A percentile compares a stretch with the other conserved stretches of the same genome.
These are phyloP conservation scores for Zaprionus vittiger DNA, from an alignment of 1,140 invertebrate genomes.

Conservation along the genomic window DNA sequence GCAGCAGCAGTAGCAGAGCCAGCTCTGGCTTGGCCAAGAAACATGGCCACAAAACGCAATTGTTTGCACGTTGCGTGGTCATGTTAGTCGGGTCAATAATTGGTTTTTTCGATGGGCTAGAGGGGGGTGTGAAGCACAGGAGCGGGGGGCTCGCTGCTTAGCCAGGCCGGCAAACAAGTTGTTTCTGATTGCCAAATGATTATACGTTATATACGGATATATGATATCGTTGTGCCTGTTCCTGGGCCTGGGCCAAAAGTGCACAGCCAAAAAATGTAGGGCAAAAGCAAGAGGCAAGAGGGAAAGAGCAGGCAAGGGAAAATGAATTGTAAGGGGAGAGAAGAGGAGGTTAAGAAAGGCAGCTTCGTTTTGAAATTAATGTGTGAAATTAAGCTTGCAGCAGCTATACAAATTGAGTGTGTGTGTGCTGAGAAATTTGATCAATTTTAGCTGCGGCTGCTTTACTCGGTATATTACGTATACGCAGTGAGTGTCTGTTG, in stretches of 20 bases:
- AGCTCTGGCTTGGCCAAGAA: constrained; percentile 37
- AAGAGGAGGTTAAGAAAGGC: too few relatives aligned
- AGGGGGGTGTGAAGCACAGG: not conserved
- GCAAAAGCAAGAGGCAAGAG: too few relatives aligned
- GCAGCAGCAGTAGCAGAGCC: not conserved
- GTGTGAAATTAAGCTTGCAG: constrained; percentile 56
- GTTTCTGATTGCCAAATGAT: constrained; percentile 80
- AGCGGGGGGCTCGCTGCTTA: not conserved
- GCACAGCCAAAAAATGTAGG: constrained; percentile 47
- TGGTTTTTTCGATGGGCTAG: constrained; percentile 66
- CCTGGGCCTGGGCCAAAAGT: constrained; percentile 6
- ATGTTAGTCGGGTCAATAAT: constrained; percentile 78
- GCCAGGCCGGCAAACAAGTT: constrained; percentile 61
- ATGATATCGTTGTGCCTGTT: constrained; percentile 3
- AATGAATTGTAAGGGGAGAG: not conserved
- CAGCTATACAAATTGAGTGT: constrained; percentile 1
- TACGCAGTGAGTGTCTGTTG: constrained; percentile 27
- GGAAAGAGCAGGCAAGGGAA: not conserved
- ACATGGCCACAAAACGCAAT: constrained; percentile 69
- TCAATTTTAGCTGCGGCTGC: constrained; percentile 44
- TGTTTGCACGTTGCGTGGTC: constrained; percentile 80
- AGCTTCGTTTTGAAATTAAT: constrained; percentile 31
- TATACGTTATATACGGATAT: constrained; percentile 49
- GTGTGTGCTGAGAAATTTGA: constrained; percentile 53
- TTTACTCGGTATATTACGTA: constrained; percentile 44